Evolutionary conservation across 2,797 vertebrate species (phyloP).

Genomic region (Poeciliopsis paucimaculata): DNA sequence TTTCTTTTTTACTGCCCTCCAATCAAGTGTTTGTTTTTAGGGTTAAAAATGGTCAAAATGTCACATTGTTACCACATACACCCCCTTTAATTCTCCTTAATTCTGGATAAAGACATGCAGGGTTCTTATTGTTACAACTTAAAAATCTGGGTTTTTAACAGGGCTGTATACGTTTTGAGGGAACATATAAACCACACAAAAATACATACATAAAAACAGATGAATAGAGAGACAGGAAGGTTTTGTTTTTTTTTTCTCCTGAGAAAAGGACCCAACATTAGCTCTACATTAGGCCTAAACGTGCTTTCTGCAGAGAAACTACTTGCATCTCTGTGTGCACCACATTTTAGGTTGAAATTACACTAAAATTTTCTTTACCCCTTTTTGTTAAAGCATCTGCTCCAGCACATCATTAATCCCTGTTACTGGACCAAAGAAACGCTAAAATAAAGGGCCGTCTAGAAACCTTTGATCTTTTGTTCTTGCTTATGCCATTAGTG

Average conservation of each 20-base stretch:
- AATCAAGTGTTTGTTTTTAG: background rate
- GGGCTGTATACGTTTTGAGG: background rate
- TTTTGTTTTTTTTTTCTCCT: background rate
- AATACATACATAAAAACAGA: background rate
- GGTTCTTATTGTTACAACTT: background rate
- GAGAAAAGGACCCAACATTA: background rate
- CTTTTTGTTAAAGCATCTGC: slow-evolving; percentile 19
- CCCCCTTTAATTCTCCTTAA: no score
- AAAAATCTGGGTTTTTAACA: background rate
- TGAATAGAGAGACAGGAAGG: background rate
- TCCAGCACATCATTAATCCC: slow-evolving; percentile 59
- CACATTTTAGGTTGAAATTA: slow-evolving; percentile 25
- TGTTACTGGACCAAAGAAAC: slow-evolving; percentile 37
- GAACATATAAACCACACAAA: background rate
- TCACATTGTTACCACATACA: no score
- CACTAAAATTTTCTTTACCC: slow-evolving; percentile 1
- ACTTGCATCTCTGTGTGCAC: background rate
- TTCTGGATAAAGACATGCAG: background rate
- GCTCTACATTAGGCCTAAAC: background rate
- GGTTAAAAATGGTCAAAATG: background rate
- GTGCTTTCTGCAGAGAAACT: slow-evolving; percentile 4
- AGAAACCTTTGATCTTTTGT: slow-evolving; percentile 70
- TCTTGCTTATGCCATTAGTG: slow-evolving; percentile 65
- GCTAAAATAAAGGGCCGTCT: slow-evolving; percentile 48
- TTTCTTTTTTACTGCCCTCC: background rate